phyloP scores from a whole-genome alignment of 2,888 invertebrate genomes.

The Cyclophora albipunctata region DNA sequence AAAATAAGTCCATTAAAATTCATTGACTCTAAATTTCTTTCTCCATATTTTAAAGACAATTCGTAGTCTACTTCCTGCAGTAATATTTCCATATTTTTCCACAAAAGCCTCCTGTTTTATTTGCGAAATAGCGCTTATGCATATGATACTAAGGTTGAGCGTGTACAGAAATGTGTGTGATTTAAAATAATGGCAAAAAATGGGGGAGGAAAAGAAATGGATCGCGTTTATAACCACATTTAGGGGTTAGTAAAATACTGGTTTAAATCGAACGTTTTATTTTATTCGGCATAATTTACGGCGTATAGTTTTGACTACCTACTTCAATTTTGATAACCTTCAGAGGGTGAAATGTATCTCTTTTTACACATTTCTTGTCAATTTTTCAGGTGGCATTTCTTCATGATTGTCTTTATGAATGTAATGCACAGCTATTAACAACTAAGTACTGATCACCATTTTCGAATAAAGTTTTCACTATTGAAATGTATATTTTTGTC shows the following conservation, averaged over 20 bases:
- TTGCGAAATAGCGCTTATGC: slow-evolving; percentile 1
- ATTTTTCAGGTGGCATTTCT: no score
- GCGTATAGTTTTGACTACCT: slow-evolving; percentile 1
- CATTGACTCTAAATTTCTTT: slow-evolving; percentile 53
- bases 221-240: slow-evolving; percentile 55
- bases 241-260: slow-evolving; percentile 36
- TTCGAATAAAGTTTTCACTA: no score
- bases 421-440: no score
- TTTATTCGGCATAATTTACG: slow-evolving; percentile 14
- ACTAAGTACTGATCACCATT: no score
- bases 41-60: slow-evolving; percentile 52
- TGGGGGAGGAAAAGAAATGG: slow-evolving; percentile 49
- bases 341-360: no score
- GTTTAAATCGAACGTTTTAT: slow-evolving; percentile 35
- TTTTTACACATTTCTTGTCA: no score
- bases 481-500: no score
- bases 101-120: slow-evolving; percentile 1
- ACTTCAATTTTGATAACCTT: neutral
- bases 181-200: slow-evolving; percentile 49
- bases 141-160: slow-evolving; percentile 3
- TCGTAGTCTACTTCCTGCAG: slow-evolving; percentile 63
- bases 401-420: no score
- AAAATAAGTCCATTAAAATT: slow-evolving; percentile 54
- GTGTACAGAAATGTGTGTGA: slow-evolving; percentile 21
- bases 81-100: slow-evolving; percentile 60